Evolutionary conservation across 92 coral and sea anemone species (phyloP), one percentile per base, ranked within the genome.

Genomic region (Blastomussa wellsi): DNA sequence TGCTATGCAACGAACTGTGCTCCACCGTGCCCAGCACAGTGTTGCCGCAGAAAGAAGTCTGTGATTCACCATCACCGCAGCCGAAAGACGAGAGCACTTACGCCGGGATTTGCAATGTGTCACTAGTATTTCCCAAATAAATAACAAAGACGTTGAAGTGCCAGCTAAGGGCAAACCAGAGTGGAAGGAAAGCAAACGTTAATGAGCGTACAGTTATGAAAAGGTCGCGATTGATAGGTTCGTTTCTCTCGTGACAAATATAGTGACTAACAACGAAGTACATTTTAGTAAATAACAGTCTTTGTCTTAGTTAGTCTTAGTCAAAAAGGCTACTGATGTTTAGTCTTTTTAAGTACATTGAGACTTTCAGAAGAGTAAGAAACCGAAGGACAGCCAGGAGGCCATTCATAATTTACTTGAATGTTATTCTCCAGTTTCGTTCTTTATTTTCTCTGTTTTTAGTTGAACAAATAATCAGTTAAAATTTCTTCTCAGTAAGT

Each of bases 11-110:
- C 93, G 33, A 84, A 87, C 65, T 90, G 93, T 41, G 88, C 90
- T 24, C 84, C 95, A 53, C 92, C 92, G 76, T 94, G 98, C 66
- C 94, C 95, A 39, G 31, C 88, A 24, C 93, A 90, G 94, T 94
- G 98, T 44, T 94, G 98, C 41, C 68, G 66, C 42, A 91, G 88
- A 86, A 92, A 89, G 86, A 92, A 92, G 57, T 92, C 95, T 41
- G 79, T 81, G 26, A 92, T 92, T 55, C 77, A 70, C 55, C 77
- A 75, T 78, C 81, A 79, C 41, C 74, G 41, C 77, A 67, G 47
- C 72, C 79, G 81, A 6, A 83, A 74, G 74, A 74, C 87, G 7
- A 83, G 87, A 60, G 60, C 87, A 13, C 16, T 83, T 59, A 74
- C 73, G 39, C 15, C 87, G 19, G 44, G 73, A n/a, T 5, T 28